Conservation (phyloP, 1,140 invertebrate genomes). For the Palaemon carinicauda region DNA sequence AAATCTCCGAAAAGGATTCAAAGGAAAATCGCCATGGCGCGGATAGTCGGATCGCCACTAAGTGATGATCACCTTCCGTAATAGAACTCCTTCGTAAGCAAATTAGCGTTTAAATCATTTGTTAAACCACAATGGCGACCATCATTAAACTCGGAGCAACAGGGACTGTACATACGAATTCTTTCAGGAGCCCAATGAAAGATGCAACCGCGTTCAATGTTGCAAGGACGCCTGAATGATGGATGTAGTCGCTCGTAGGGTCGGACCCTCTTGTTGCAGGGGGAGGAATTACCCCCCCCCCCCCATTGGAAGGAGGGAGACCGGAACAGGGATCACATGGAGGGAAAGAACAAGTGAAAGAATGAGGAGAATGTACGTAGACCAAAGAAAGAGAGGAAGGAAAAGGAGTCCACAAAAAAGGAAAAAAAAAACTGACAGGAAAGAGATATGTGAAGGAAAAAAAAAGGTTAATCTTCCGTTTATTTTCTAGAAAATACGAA, state of each 20-base stretch:
- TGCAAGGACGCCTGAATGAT: conserved; percentile 35
- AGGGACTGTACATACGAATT: conserved; percentile 46
- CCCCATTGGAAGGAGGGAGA: not conserved
- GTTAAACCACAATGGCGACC: conserved; percentile 26
- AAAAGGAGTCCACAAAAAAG: no score
- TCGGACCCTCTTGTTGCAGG: not conserved
- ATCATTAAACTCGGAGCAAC: not conserved
- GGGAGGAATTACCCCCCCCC: not conserved
- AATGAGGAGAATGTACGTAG: not conserved
- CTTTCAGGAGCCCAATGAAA: conserved; percentile 33
- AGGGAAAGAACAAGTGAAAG: not conserved
- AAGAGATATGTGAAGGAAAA: no score
- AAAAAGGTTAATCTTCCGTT: not conserved
- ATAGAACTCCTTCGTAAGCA: not conserved
- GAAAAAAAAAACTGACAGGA: no score
- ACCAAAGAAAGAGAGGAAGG: not conserved
- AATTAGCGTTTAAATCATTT: conserved; percentile 8
- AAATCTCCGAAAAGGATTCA: no score
- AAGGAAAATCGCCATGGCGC: no score
- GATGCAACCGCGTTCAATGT: conserved; percentile 34
- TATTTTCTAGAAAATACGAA: no score
- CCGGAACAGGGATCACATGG: not conserved
- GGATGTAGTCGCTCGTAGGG: conserved; percentile 40
- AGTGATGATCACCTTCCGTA: not conserved
- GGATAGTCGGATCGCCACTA: no score